phyloP scores from a whole-genome alignment of 2,113 vertebrate species.

The Grantiella picta region DNA sequence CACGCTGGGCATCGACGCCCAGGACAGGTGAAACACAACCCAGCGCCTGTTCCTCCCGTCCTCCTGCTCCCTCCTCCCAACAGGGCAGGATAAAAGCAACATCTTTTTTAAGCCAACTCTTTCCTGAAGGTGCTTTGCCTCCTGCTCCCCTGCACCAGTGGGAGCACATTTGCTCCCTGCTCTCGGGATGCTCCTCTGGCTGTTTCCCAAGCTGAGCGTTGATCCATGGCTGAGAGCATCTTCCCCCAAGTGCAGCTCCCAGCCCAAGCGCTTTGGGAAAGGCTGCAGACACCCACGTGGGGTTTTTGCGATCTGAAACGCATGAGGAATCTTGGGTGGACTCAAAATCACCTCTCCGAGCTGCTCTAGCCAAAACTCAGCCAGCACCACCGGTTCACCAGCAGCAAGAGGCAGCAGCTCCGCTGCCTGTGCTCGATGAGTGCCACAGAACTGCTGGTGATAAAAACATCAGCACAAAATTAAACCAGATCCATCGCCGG shows the following conservation, averaged over 20 bases:
- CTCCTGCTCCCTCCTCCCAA: background rate
- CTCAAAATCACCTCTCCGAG: background rate
- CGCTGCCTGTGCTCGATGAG: rapidly evolving
- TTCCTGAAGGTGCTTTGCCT: background rate
- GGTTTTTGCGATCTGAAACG: background rate
- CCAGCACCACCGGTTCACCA: background rate
- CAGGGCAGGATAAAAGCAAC: background rate
- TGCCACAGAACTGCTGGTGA: rapidly evolving
- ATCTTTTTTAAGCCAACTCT: background rate
- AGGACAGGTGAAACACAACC: rapidly evolving
- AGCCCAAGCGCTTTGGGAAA: background rate
- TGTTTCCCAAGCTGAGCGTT: background rate
- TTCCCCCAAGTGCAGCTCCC: background rate
- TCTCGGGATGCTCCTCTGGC: rapidly evolving
- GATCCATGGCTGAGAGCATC: background rate
- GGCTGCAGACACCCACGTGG: background rate
- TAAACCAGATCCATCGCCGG: background rate
- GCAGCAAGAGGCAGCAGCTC: background rate
- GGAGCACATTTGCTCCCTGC: background rate
- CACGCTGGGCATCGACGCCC: rapidly evolving
- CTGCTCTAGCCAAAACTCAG: background rate
- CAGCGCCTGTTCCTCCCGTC: background rate
- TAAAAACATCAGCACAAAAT: background rate
- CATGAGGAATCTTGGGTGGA: rapidly evolving
- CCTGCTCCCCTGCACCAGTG: rapidly evolving